These are phyloP conservation scores for Hirudo medicinalis DNA, from an alignment of 1,140 invertebrate species.

Conservation along the genomic window DNA sequence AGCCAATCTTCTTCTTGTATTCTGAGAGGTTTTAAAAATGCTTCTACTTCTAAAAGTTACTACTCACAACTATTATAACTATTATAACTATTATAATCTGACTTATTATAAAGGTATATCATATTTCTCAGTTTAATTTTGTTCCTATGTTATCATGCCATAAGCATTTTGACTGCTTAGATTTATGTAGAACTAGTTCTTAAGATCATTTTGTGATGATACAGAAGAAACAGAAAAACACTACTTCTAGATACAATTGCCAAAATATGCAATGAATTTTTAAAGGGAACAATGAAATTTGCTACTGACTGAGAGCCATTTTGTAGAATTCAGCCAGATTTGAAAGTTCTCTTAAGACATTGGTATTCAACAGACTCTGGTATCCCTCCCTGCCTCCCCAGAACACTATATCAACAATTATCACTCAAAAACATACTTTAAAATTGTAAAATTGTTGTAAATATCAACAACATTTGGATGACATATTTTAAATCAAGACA, in stretches of 20 bases:
- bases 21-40: conserved; percentile 33
- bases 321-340: conserved; percentile 50
- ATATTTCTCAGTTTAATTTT: background rate
- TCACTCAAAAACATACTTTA: background rate
- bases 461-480: background rate
- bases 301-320: conserved; percentile 45
- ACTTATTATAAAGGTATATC: background rate
- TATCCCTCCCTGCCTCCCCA: conserved; percentile 52
- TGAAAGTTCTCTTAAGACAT: conserved; percentile 49
- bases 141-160: background rate
- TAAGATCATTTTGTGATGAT: too few species aligned
- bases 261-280: background rate
- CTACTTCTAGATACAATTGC: background rate
- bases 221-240: background rate
- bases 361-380: conserved; percentile 48
- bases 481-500: background rate
- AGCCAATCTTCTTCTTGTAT: conserved; percentile 53
- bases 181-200: too few species aligned
- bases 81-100: too few species aligned
- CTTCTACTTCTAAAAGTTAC: too few species aligned
- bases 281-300: background rate
- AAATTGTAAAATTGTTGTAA: background rate
- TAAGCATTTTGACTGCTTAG: background rate
- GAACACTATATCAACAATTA: conserved; percentile 39
- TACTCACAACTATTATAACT: background rate